Percentiles rank a stretch among this genome's conserved stretches.
Evolutionary conservation across 1,140 invertebrate genomes (phyloP).

Genomic region (Drosophila teissieri): DNA sequence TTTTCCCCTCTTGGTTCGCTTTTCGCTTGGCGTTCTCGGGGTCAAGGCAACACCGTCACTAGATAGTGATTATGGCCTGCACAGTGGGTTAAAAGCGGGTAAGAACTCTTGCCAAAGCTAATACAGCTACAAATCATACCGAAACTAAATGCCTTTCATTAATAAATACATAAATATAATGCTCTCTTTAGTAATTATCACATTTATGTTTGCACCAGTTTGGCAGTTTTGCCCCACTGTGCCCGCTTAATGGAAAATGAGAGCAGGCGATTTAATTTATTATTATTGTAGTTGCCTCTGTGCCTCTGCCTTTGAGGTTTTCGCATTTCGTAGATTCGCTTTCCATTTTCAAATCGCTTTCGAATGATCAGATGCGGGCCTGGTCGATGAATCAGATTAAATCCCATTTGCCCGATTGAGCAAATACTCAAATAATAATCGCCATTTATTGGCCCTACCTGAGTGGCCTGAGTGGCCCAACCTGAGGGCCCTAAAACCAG

Average conservation of each 20-base stretch:
- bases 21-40: constrained; percentile 51
- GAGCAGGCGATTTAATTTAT: constrained; percentile 48
- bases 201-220: background rate
- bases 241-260: constrained; percentile 16
- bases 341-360: constrained; percentile 24
- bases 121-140: background rate
- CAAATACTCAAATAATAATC: constrained; percentile 24
- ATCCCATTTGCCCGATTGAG: constrained; percentile 31
- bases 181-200: background rate
- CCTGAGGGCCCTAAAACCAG: constrained; percentile 24
- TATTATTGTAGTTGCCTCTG: constrained; percentile 20
- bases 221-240: constrained; percentile 1
- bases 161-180: background rate
- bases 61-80: constrained; percentile 59
- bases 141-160: background rate
- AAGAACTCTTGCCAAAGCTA: background rate
- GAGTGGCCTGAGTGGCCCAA: constrained; percentile 20
- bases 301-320: constrained; percentile 26
- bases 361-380: constrained; percentile 35
- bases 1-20: constrained; percentile 18
- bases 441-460: constrained; percentile 24
- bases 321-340: constrained; percentile 17
- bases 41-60: constrained; percentile 70
- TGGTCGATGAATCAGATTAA: constrained; percentile 37
- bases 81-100: constrained; percentile 10